These are phyloP conservation scores for Calliopsis andreniformis DNA, from an alignment of 1,140 invertebrate genomes.

Conservation along the genomic window DNA sequence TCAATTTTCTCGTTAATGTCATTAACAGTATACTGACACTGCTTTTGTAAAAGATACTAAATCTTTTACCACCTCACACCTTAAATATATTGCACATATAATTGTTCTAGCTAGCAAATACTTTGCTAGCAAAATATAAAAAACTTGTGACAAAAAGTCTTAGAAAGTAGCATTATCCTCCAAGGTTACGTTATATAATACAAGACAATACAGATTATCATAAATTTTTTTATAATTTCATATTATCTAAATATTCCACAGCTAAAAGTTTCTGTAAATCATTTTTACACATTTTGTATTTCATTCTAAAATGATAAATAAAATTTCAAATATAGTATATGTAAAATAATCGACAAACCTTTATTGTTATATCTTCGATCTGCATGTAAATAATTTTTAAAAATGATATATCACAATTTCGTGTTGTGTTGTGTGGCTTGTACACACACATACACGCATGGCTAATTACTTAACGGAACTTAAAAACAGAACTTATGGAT, in stretches of 20 bases:
- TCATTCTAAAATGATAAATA: background rate
- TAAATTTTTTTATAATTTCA: background rate
- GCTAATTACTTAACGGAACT: too few species aligned
- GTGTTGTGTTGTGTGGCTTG: too few species aligned
- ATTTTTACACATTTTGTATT: too few species aligned
- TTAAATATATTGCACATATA: background rate
- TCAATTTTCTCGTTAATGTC: background rate
- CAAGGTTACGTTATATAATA: constrained; percentile 13
- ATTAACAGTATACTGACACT: background rate
- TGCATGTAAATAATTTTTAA: background rate
- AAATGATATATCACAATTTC: background rate
- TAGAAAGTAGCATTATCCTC: constrained; percentile 8
- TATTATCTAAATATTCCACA: background rate
- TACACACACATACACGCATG: too few species aligned
- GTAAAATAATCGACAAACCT: background rate
- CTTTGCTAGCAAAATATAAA: background rate
- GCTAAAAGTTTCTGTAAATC: background rate
- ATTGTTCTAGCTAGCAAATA: background rate
- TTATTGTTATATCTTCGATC: too few species aligned
- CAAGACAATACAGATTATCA: background rate
- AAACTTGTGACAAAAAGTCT: constrained; percentile 20
- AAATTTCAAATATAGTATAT: background rate
- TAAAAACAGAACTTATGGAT: background rate
- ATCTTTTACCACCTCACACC: background rate
- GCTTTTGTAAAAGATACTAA: background rate